Percentiles rank a stretch among this genome's conserved stretches.
These are phyloP conservation scores for Anguilla megastoma DNA, from an alignment of 2,797 vertebrate genomes.

Conservation along the genomic window DNA sequence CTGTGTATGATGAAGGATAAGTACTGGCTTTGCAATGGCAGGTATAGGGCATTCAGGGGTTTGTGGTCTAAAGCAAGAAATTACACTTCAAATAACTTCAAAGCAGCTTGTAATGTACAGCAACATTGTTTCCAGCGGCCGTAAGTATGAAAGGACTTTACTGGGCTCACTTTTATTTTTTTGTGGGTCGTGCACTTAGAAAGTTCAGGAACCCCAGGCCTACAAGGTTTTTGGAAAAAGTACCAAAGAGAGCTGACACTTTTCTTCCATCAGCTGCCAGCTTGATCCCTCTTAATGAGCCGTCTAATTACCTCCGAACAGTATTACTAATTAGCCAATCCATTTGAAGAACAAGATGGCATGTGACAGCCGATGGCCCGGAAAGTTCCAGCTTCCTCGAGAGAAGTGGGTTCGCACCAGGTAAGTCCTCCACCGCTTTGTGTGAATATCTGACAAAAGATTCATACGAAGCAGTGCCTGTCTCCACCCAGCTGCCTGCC, in stretches of 20 bases:
- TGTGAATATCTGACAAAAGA: not conserved
- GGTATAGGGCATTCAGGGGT: not conserved
- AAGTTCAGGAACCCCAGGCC: not conserved
- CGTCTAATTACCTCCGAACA: not conserved
- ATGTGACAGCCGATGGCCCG: not conserved
- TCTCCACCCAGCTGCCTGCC: not conserved
- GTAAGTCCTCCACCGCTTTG: not conserved
- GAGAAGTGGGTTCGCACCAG: not conserved
- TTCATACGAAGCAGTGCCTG: not conserved
- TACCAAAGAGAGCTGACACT: not conserved
- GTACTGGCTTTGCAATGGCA: not conserved
- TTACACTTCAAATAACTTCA: too few species aligned
- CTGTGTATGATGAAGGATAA: not conserved
- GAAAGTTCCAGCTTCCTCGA: not conserved
- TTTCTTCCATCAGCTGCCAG: not conserved
- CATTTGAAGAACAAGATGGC: slow-evolving; percentile 5
- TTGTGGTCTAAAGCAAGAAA: not conserved
- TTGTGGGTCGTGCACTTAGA: not conserved
- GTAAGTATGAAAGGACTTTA: not conserved
- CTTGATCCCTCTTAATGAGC: slow-evolving; percentile 5
- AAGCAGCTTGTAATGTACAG: too few species aligned
- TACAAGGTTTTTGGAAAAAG: not conserved
- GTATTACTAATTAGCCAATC: not conserved
- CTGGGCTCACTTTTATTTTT: not conserved
- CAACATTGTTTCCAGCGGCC: too few species aligned